Percentiles rank a stretch among this genome's conserved stretches.
Evolutionary conservation across 1,140 invertebrate genomes (phyloP).

Genomic region (Proales similis): DNA sequence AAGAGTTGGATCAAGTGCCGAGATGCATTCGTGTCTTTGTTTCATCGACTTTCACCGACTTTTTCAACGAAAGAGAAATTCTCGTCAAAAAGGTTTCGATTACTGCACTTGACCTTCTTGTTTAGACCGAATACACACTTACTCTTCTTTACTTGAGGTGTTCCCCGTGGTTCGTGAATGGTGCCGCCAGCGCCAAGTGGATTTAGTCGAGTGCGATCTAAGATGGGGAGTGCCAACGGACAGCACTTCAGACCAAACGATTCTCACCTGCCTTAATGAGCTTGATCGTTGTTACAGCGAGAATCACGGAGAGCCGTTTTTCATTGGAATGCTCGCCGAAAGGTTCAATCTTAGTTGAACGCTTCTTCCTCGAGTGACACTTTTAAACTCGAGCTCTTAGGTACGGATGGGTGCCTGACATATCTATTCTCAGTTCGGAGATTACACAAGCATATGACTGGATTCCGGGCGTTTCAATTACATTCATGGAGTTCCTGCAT

Average conservation of each 20-base stretch:
- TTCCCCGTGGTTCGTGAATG: conserved; percentile 52
- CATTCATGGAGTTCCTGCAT: conserved; percentile 51
- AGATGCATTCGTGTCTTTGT: conserved; percentile 49
- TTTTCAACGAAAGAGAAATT: conserved; percentile 50
- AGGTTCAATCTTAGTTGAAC: conserved; percentile 41
- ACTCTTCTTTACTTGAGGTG: conserved; percentile 41
- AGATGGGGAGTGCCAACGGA: conserved; percentile 51
- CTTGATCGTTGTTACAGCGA: conserved; percentile 46
- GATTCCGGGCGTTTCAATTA: conserved; percentile 48
- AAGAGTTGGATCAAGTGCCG: too few species aligned
- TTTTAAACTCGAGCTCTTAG: not conserved
- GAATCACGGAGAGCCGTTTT: conserved; percentile 46
- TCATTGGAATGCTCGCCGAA: conserved; percentile 46
- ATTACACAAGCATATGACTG: conserved; percentile 42
- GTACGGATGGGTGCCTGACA: conserved; percentile 30
- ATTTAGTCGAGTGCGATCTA: conserved; percentile 50
- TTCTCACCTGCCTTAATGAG: conserved; percentile 48
- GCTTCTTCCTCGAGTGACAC: not conserved
- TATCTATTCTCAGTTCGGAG: not conserved
- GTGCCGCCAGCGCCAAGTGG: conserved; percentile 44
- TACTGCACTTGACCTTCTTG: not conserved
- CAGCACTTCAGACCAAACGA: conserved; percentile 44
- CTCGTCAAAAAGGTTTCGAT: conserved; percentile 50
- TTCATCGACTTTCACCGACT: conserved; percentile 52
- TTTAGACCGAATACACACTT: not conserved